These are phyloP conservation scores for Boloria euphrosyne DNA, from an alignment of 2,888 invertebrate genomes.

Conservation along the genomic window DNA sequence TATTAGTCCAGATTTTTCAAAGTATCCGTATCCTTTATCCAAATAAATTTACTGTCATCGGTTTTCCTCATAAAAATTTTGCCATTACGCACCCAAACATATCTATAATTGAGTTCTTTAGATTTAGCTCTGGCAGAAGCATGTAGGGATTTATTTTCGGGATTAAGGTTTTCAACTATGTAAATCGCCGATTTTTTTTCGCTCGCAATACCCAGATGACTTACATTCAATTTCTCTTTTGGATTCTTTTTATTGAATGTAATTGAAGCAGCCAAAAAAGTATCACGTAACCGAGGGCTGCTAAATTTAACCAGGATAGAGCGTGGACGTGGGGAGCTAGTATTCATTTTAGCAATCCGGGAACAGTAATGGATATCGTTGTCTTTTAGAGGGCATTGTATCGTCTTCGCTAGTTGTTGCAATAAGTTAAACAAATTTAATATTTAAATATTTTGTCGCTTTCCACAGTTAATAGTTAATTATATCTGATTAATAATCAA, in stretches of 20 bases:
- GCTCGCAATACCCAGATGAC: slow-evolving; percentile 40
- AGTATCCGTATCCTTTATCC: slow-evolving; percentile 22
- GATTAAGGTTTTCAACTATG: slow-evolving; percentile 43
- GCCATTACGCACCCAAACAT: slow-evolving; percentile 45
- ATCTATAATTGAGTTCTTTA: slow-evolving; percentile 42
- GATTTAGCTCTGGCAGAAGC: slow-evolving; percentile 43
- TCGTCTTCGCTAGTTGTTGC: neutral
- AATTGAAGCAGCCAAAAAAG: slow-evolving; percentile 34
- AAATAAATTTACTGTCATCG: slow-evolving; percentile 23
- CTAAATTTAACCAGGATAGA: slow-evolving; percentile 37
- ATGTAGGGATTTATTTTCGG: slow-evolving; percentile 42
- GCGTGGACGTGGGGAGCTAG: slow-evolving; percentile 33
- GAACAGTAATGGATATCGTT: slow-evolving; percentile 33
- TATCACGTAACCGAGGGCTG: slow-evolving; percentile 37
- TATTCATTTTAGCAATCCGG: slow-evolving; percentile 41
- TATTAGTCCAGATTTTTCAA: no score
- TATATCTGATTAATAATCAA: no score
- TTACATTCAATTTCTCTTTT: slow-evolving; percentile 30
- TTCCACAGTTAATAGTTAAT: no score
- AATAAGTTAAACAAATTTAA: slow-evolving; percentile 21
- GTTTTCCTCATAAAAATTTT: slow-evolving; percentile 33
- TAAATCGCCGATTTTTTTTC: slow-evolving; percentile 35
- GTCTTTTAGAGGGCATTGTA: slow-evolving; percentile 24
- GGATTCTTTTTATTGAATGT: slow-evolving; percentile 38
- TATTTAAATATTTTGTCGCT: no score